Evolutionary conservation across 2,888 invertebrate species (phyloP).

Genomic region (Megalurothrips usitatus): DNA sequence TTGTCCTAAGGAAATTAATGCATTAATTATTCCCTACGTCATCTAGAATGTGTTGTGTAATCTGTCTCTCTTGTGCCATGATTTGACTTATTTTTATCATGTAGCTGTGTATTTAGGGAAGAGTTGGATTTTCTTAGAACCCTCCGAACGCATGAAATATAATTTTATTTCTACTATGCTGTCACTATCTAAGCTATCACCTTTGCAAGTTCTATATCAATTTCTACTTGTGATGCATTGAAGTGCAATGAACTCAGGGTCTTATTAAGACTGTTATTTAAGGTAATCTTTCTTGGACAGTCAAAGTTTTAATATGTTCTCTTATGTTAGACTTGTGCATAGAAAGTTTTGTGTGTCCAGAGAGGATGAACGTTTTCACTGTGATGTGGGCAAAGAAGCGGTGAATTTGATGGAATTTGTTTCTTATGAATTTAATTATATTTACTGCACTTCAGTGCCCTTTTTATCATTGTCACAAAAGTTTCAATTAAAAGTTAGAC

Average conservation of each 20-base stretch:
- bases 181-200: background rate
- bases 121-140: background rate
- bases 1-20: background rate
- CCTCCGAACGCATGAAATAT: background rate
- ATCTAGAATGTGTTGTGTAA: too few relatives aligned
- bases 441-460: background rate
- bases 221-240: background rate
- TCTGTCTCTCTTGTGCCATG: background rate
- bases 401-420: background rate
- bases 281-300: background rate
- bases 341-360: background rate
- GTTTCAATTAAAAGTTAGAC: background rate
- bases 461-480: too few relatives aligned
- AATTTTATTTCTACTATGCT: background rate
- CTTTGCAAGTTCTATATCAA: background rate
- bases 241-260: background rate
- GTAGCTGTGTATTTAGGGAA: background rate
- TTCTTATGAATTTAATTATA: background rate
- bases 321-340: background rate
- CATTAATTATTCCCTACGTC: too few relatives aligned
- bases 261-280: background rate
- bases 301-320: background rate
- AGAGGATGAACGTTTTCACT: background rate
- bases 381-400: background rate
- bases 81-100: background rate